These are phyloP conservation scores for Eulimnadia texana DNA, from an alignment of 1,140 invertebrate genomes.

Conservation along the genomic window DNA sequence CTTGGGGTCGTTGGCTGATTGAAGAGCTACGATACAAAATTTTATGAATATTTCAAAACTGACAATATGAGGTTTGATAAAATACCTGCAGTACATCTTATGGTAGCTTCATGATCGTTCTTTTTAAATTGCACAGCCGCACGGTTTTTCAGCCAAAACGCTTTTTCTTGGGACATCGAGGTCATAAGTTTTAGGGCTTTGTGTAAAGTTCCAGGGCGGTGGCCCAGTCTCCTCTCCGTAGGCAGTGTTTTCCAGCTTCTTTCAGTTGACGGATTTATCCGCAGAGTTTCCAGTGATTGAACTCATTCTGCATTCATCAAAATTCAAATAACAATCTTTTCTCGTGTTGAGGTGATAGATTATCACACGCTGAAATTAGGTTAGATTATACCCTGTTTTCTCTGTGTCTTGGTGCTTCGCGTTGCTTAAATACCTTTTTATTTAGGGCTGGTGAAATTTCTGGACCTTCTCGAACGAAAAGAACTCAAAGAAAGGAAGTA, in stretches of 20 bases:
- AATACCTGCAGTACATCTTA: constrained; percentile 55
- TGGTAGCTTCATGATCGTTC: constrained; percentile 54
- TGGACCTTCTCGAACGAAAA: no score
- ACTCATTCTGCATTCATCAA: background rate
- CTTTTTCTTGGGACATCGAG: constrained; percentile 48
- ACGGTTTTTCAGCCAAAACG: constrained; percentile 77
- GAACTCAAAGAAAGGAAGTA: no score
- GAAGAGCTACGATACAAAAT: constrained; percentile 53
- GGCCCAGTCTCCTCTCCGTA: constrained; percentile 67
- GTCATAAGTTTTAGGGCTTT: constrained; percentile 47
- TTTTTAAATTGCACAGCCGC: constrained; percentile 80
- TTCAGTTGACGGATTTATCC: constrained; percentile 47
- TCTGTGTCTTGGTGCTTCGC: no score
- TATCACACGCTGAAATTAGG: no score
- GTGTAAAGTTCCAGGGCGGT: constrained; percentile 67
- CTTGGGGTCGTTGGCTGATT: constrained; percentile 82
- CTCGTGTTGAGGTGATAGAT: no score
- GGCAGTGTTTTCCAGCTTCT: constrained; percentile 72
- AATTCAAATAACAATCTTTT: no score
- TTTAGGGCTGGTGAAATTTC: no score
- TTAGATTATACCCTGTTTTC: no score
- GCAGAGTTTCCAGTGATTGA: background rate
- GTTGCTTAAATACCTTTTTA: no score
- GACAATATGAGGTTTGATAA: constrained; percentile 36
- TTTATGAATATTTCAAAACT: constrained; percentile 21